These are phyloP conservation scores for Condylura cristata DNA, from an alignment of 2,113 vertebrate species.

Conservation along the genomic window DNA sequence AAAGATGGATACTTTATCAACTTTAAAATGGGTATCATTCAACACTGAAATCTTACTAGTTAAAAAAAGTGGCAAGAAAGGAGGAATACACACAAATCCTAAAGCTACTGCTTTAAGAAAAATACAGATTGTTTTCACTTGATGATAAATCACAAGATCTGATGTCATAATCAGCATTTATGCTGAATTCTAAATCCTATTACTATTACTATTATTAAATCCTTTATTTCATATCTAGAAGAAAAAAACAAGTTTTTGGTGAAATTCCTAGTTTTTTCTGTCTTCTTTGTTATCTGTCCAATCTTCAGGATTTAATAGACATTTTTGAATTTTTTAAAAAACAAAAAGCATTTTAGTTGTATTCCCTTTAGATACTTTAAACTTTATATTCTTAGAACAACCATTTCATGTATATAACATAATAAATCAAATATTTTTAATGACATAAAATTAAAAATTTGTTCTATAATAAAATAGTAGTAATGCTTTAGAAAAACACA, in stretches of 20 bases:
- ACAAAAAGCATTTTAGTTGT: not conserved
- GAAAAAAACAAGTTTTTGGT: not conserved
- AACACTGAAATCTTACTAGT: not conserved
- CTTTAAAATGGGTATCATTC: not conserved
- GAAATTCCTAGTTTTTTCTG: not conserved
- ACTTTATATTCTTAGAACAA: constrained; percentile 27
- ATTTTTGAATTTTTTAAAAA: not conserved
- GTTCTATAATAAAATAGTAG: not conserved
- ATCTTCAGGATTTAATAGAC: not conserved
- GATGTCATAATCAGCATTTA: constrained; percentile 13
- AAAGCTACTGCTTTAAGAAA: constrained; percentile 1
- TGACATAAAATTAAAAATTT: not conserved
- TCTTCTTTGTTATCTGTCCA: not conserved
- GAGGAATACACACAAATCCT: not conserved
- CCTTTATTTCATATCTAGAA: not conserved
- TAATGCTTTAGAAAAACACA: not conserved
- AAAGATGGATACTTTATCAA: not conserved
- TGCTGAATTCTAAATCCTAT: not conserved
- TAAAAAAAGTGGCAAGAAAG: not conserved
- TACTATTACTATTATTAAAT: constrained; percentile 6
- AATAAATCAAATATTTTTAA: not conserved
- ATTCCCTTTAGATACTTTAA: not conserved
- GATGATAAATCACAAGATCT: not conserved
- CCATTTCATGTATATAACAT: not conserved
- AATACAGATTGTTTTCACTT: not conserved